Conservation (phyloP, 2,113 vertebrate genomes). For the Hippocampus comes region DNA sequence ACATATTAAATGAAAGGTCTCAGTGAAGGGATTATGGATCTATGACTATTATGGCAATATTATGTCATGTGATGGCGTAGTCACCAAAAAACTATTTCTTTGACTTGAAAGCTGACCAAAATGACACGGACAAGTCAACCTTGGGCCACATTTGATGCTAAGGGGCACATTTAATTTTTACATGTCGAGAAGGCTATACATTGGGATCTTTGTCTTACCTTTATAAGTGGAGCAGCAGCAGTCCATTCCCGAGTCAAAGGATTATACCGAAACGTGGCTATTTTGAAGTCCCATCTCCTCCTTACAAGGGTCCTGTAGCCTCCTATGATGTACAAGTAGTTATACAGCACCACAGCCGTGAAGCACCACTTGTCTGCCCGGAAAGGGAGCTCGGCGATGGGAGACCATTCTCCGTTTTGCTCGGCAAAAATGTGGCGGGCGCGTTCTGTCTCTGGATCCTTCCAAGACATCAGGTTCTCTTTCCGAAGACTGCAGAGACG, state of each 20-base stretch:
- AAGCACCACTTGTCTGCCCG: slow-evolving; percentile 78
- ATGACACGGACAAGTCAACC: not conserved
- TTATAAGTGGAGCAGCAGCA: slow-evolving; percentile 65
- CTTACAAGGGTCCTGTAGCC: slow-evolving; percentile 65
- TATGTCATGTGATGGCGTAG: no score
- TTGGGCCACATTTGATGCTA: no score
- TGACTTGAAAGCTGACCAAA: no score
- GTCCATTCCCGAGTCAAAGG: slow-evolving; percentile 66
- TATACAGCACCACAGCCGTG: slow-evolving; percentile 73
- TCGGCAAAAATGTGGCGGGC: slow-evolving; percentile 56
- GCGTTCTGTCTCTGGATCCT: slow-evolving; percentile 47
- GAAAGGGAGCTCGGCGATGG: slow-evolving; percentile 68
- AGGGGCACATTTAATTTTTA: not conserved
- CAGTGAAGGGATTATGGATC: no score
- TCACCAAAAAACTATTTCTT: no score
- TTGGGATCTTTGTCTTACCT: slow-evolving; percentile 54
- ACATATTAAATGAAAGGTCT: no score
- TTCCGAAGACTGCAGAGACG: slow-evolving; percentile 71
- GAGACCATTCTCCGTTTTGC: slow-evolving; percentile 54
- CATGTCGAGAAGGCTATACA: not conserved
- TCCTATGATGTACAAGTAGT: slow-evolving; percentile 76
- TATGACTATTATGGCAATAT: no score
- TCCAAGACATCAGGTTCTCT: slow-evolving; percentile 69
- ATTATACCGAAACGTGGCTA: slow-evolving; percentile 76
- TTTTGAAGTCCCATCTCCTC: slow-evolving; percentile 73